Evolutionary conservation across 1,140 invertebrate genomes (phyloP).

Genomic region (Euglossa dilemma): DNA sequence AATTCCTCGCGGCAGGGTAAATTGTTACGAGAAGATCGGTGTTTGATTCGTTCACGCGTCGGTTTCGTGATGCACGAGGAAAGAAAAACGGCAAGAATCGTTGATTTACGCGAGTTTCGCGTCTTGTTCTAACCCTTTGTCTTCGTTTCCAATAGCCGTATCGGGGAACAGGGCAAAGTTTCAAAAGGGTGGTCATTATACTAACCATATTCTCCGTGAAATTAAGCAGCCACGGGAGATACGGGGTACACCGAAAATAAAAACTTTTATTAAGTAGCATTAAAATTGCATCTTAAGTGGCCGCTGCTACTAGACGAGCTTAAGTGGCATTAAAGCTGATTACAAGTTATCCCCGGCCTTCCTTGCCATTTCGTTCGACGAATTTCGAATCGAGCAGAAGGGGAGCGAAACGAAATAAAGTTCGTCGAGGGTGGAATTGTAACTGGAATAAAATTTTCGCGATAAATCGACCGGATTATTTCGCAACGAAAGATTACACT

Average conservation of each 20-base stretch:
- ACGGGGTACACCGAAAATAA: not conserved
- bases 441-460: no score
- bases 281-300: slow-evolving; percentile 31
- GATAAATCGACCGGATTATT: not conserved
- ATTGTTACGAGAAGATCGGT: no score
- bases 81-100: no score
- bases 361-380: not conserved
- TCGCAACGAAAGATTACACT: not conserved
- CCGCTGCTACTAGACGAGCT: not conserved
- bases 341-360: not conserved
- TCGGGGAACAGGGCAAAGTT: not conserved
- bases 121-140: not conserved
- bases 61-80: no score
- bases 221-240: slow-evolving; percentile 24
- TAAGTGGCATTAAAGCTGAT: not conserved
- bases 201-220: not conserved
- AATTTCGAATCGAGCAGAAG: no score
- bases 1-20: no score
- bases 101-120: no score
- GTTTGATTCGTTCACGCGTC: no score
- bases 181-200: slow-evolving; percentile 12
- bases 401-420: not conserved
- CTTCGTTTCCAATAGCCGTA: not conserved
- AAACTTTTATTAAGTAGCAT: slow-evolving; percentile 28
- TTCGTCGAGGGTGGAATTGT: not conserved